Base-by-base conservation (phyloP, 2,888 invertebrate species). In the Agonopterix heracliana region DNA sequence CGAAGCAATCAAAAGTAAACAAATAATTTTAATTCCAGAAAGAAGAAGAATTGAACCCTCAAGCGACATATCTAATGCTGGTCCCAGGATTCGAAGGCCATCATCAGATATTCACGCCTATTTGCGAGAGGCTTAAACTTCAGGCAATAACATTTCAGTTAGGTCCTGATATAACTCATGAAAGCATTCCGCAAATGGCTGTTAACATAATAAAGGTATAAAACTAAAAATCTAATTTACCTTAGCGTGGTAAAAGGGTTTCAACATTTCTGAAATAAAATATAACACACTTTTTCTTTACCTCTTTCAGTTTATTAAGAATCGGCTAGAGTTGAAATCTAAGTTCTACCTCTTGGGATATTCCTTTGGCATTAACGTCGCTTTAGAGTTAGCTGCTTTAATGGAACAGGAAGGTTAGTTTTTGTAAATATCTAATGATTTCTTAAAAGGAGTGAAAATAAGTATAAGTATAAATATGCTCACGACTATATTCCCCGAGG, bases 41-140 rank as follows among this genome's bases (percentile, higher is more conserved):
- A 9, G 68, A 67, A 49, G 62, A 53, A 48, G 65, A 71, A 26
- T 41, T 73, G 3, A 65, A 78, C 26, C 57, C 61, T 1, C 58
- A 59, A 4, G 61, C 59, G 1, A 59, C 63, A 0, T 68, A 68
- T 46, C 48, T 79, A 12, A 68, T 74, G 50, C 47, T 81, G 42
- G 64, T 79, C 49, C 78, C 80, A 43, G 79, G 79, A 0, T 80
- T 78, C 49, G 78, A 79, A 57, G 78, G 78, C 2, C 69, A 71
- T 7, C 56, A 71, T 45, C 55, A 66, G 17, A 65, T 72, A 17
- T 72, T 78, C 26, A 54, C 54, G 5, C 38, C 60, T 0, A 50
- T 61, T 0, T 60, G 71, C 12, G 72, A 75, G 46, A 66, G 74
- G 35, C 55, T 79, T 0, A 79, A 78, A 52, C 46, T 73, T 1